These are phyloP conservation scores for Baccha elongata DNA, from an alignment of 2,888 invertebrate genomes.

Conservation along the genomic window DNA sequence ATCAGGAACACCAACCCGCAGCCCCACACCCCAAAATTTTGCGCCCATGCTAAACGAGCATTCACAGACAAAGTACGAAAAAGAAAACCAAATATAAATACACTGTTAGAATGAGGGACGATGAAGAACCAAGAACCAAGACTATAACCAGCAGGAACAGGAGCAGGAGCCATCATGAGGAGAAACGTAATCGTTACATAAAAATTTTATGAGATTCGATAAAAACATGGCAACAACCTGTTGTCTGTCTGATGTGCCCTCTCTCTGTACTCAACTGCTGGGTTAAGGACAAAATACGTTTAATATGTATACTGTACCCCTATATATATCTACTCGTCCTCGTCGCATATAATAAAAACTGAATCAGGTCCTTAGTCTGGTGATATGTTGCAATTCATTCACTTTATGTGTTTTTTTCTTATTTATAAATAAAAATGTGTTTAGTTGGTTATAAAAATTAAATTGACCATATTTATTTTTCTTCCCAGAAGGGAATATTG, in stretches of 20 bases:
- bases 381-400: slow-evolving; percentile 67
- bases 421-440: slow-evolving; percentile 60
- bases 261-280: slow-evolving; percentile 41
- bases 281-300: slow-evolving; percentile 69
- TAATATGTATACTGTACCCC: slow-evolving; percentile 61
- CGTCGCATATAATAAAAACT: slow-evolving; percentile 46
- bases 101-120: slow-evolving; percentile 44
- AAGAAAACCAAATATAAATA: slow-evolving; percentile 62
- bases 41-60: slow-evolving; percentile 50
- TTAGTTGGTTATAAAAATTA: slow-evolving; percentile 49
- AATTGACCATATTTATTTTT: slow-evolving; percentile 40
- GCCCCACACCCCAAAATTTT: slow-evolving; percentile 16
- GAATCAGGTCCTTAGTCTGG: slow-evolving; percentile 57
- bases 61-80: slow-evolving; percentile 57
- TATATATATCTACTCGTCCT: slow-evolving; percentile 5
- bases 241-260: slow-evolving; percentile 70
- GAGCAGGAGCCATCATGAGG: slow-evolving; percentile 30
- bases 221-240: slow-evolving; percentile 76
- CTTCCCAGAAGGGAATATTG: neutral
- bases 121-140: slow-evolving; percentile 32
- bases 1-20: slow-evolving; percentile 11
- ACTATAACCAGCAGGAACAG: slow-evolving; percentile 7
- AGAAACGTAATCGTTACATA: slow-evolving; percentile 75
- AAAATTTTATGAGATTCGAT: slow-evolving; percentile 75
- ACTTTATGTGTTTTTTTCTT: slow-evolving; percentile 27